Conservation (phyloP, 2,797 vertebrate species). For the Megaceryle alcyon region DNA sequence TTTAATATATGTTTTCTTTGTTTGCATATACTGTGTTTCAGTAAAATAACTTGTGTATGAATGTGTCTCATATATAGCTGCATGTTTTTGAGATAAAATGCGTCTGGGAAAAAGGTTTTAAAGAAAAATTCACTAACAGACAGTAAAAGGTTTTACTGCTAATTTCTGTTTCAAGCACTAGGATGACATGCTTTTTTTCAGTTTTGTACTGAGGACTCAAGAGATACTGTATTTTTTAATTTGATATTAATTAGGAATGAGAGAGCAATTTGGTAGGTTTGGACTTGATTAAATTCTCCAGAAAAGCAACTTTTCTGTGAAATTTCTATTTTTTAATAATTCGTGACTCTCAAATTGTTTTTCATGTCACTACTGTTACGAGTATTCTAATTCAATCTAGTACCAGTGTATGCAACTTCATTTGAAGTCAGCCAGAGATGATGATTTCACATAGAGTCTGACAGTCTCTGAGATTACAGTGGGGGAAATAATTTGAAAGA, state of each 20-base stretch:
- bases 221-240: slow-evolving; percentile 2
- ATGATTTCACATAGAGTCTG: not conserved
- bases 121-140: not conserved
- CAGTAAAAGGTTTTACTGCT: not conserved
- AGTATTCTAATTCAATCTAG: not conserved
- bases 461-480: not conserved
- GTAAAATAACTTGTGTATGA: not conserved
- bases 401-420: not conserved
- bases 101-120: not conserved
- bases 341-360: not conserved
- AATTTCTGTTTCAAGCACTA: not conserved
- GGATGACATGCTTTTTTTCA: not conserved
- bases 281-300: not conserved
- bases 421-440: not conserved
- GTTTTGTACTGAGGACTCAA: not conserved
- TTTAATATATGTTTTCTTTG: not conserved
- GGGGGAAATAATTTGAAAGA: not conserved
- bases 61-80: not conserved
- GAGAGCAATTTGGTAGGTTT: not conserved
- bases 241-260: slow-evolving; percentile 35
- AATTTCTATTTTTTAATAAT: not conserved
- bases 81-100: not conserved
- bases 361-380: not conserved
- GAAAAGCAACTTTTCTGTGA: not conserved
- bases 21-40: not conserved